Evolutionary conservation across 2,797 vertebrate genomes (phyloP), one percentile per base, ranked within the genome.

Genomic region (Siniperca obscura): DNA sequence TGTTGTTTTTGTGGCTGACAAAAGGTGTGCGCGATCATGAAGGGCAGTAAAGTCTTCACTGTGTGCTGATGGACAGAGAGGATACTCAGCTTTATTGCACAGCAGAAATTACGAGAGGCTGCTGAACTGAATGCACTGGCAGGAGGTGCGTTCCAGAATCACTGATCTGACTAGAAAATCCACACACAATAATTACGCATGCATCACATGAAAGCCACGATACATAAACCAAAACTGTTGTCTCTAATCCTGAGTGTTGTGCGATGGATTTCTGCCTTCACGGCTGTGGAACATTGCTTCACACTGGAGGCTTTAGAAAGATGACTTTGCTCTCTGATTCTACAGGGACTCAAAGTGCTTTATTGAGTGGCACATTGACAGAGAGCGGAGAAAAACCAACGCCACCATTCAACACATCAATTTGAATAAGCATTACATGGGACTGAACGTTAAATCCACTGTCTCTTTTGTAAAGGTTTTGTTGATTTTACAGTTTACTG

Each of bases 401-500:
- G 34, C 8, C 52, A 10, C 1, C 34, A 16, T 56, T 30, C 34
- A 66, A 42, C 57, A 55, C 60, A 10, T 25, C 21, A 3, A 1
- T 61, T 40, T 66, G 17, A 75, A 44, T 13, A 17, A 27, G 10
- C 46, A 5, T 59, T 12, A 46, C 67, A 19, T 0, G 1, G 25
- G 16, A 12, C 12, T 10, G 12, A 67, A 64, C 13, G 6, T 42
- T 38, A 21, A 44, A 19, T 53, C 44, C 48, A 46, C 8, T 2
- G 44, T 44, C 27, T 44, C 46, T 34, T 1, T 9, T 10, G 34
- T 38, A 8, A 53, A 67, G 61, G 34, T 53, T 84, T 12, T 67
- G 66, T 71, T 73, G 62, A 68, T 65, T 81, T 75, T 27, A 53
- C 34, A 25, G 46, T 67, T 67, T 57, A 76, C 60, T 4, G 0